Evolutionary conservation across 2,113 vertebrate species (phyloP), one percentile per base, ranked within the genome.

Genomic region (Chloropsis hardwickii): DNA sequence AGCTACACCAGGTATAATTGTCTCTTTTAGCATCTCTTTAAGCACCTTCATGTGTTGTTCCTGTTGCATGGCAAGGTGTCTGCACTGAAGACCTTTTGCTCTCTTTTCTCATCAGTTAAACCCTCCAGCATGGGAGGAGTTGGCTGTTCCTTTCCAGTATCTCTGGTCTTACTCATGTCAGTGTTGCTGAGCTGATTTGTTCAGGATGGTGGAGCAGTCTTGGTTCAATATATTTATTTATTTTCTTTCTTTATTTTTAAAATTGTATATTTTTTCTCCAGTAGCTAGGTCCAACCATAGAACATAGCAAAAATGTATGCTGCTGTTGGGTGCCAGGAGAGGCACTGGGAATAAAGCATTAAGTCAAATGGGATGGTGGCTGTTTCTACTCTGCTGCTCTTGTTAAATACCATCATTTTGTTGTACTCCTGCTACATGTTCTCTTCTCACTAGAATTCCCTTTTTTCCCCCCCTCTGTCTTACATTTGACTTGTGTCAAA

Each of bases 101-200:
- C 16, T n/a, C 28, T 48, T 16, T 42, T 45, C 60, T 56, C 28
- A 27, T 57, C 25, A 23, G 28, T 82, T 77, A 80, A 92, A 42
- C 44, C 12, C 18, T 57, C 12, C 21, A 23, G 12, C 0, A 0
- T 27, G 33, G 25, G 51, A 79, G 44, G 65, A 86, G n/a, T 5
- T 87, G 58, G 20, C 70, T 61, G 2, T 37, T 60, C 57, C 37
- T 47, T 94, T 66, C 16, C 45, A 25, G 40, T 15, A 21, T 81
- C 48, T 74, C 61, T 51, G 28, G 17, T 56, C 42, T 74, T 73
- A 39, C 56, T 13, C 1, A 0, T 56, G 6, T 74, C 42, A 24
- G 12, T 29, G 28, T 56, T 58, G 56, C 35, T 86, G 54, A 28
- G 27, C 16, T 82, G 69, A 70, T 79, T 51, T 37, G 4, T 67